Base-by-base conservation (phyloP, 2,888 invertebrate species). In the Eupithecia vulgata region DNA sequence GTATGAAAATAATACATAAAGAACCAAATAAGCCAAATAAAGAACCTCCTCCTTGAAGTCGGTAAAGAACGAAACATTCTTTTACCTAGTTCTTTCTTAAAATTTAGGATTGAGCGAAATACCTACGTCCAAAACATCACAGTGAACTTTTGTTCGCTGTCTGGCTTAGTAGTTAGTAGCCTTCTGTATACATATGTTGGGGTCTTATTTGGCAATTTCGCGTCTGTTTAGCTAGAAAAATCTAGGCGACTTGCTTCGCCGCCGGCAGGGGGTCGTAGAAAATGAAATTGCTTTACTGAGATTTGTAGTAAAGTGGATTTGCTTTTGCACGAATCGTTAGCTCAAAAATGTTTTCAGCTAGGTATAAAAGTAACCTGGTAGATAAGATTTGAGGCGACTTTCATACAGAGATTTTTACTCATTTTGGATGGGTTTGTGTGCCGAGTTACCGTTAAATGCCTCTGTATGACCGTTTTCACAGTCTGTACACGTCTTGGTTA, bases 141-240 rank as follows among this genome's bases (percentile, higher is more conserved):
- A 40, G 25, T 40, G 40, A 40, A 42, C 21, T 65, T 35, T 21
- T 12, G 21, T 40, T 40, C 64, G n/a, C 40, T 40, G 40, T 40
- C 34, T 40, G 65, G 65, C 42, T 65, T 35, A 64, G 37, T 5
- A 17, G 37, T 65, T 35, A 64, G 37, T 5, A 17, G 37, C 62
- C 21, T 17, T 64, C 37, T 37, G 65, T 70, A 57, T 71, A 71
- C 67, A 42, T 10, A 30, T 37, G 42, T 66, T 17, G 45, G 74
- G 73, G 70, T 81, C 78, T 79, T 85, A 84, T 88, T 88, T 87
- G 85, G 82, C 85, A 88, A 85, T 84, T 83, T 84, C 80, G 78
- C 84, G 82, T 83, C 79, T 85, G 82, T 85, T 84, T 82, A 78
- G 78, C 80, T 83, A 83, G 84, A 87, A 88, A 89, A 88, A 84